A percentile compares a stretch with the other conserved stretches of the same genome.
These are phyloP conservation scores for Koerneria pararmatus DNA, from an alignment of 2,888 invertebrate species.

Conservation along the genomic window DNA sequence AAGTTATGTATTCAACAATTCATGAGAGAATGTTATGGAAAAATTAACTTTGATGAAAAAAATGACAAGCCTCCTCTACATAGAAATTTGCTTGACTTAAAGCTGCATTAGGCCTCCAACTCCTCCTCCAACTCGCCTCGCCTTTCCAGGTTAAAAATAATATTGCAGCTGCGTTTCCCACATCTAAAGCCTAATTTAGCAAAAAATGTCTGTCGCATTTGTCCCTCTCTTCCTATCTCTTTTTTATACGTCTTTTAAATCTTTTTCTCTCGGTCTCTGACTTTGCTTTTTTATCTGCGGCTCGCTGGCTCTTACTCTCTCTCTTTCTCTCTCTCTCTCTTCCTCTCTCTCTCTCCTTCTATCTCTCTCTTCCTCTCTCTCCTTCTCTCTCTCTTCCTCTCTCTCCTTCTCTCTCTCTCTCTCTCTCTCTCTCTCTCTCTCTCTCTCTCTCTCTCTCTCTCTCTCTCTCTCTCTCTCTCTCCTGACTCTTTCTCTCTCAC, in stretches of 20 bases:
- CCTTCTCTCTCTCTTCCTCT: conserved; percentile 1
- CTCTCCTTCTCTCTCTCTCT: conserved; percentile 16
- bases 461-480: conserved; percentile 22
- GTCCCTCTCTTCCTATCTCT: not conserved
- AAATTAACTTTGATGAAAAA: too few species aligned
- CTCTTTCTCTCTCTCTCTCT: not conserved
- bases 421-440: conserved; percentile 24
- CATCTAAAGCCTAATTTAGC: conserved; percentile 18
- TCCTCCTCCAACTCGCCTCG: too few species aligned
- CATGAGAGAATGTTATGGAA: too few species aligned
- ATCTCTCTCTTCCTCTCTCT: not conserved
- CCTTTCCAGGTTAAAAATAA: too few species aligned
- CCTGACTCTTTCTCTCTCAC: conserved; percentile 22
- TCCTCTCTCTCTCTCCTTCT: not conserved
- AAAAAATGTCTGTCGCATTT: not conserved
- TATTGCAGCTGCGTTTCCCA: too few species aligned
- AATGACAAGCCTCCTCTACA: too few species aligned
- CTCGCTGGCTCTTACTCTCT: conserved; percentile 14
- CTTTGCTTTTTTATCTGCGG: not conserved
- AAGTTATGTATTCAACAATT: too few species aligned
- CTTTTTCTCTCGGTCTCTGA: not conserved
- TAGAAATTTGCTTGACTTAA: too few species aligned
- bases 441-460: conserved; percentile 17
- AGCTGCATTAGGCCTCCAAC: too few species aligned
- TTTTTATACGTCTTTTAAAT: not conserved